Percentiles rank a stretch among this genome's conserved stretches.
Evolutionary conservation across 2,888 invertebrate genomes (phyloP).

Genomic region (Athrips mouffetella): DNA sequence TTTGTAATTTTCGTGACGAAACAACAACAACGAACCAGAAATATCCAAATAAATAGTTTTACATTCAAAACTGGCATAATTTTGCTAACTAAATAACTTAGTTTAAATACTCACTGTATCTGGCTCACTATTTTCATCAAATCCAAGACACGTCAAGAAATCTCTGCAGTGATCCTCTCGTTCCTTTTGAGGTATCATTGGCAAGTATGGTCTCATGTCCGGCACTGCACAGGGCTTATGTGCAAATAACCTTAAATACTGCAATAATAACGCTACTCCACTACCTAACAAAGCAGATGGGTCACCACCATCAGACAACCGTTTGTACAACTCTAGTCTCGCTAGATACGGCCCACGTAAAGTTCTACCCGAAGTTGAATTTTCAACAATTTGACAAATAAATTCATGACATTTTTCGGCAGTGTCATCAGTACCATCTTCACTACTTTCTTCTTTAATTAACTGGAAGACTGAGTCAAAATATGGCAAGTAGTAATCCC

Average conservation of each 20-base stretch:
- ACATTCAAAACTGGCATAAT: too few relatives aligned
- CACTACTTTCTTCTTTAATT: conserved; percentile 52
- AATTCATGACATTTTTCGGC: conserved; percentile 70
- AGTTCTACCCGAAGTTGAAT: conserved; percentile 63
- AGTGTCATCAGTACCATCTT: conserved; percentile 54
- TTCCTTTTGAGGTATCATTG: conserved; percentile 81
- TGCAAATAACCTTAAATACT: conserved; percentile 90
- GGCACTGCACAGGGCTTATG: conserved; percentile 91
- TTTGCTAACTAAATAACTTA: too few relatives aligned
- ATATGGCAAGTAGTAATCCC: conserved; percentile 86
- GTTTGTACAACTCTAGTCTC: conserved; percentile 85
- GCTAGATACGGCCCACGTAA: conserved; percentile 91
- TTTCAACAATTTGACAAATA: conserved; percentile 71
- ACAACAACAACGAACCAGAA: too few relatives aligned
- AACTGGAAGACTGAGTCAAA: conserved; percentile 84
- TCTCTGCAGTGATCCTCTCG: conserved; percentile 78
- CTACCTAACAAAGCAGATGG: conserved; percentile 79
- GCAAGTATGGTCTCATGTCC: conserved; percentile 87
- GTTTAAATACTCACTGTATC: conserved; percentile 73
- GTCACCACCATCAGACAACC: conserved; percentile 75
- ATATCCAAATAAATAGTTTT: too few relatives aligned
- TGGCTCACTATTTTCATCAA: conserved; percentile 81
- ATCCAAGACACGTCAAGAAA: conserved; percentile 80
- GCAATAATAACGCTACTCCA: conserved; percentile 82
- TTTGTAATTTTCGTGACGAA: too few relatives aligned